Percentiles rank a stretch among this genome's conserved stretches.
These are phyloP conservation scores for Typhlomys cinereus DNA, from an alignment of 2,113 vertebrate genomes.

Conservation along the genomic window DNA sequence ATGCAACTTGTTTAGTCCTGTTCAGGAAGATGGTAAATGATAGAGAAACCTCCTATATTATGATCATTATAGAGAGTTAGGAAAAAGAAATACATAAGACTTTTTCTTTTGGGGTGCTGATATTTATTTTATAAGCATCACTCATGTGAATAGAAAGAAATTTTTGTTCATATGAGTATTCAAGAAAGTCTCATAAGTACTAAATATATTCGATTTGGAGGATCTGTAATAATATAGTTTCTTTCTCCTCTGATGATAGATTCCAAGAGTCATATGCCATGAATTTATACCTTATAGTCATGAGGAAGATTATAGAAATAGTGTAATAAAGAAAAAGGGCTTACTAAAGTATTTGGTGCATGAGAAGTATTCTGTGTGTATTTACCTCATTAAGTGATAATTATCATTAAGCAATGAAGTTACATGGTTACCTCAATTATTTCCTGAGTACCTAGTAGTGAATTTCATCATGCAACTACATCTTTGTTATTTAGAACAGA, in stretches of 20 bases:
- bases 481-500: not conserved
- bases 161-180: not conserved
- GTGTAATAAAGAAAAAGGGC: not conserved
- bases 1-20: not conserved
- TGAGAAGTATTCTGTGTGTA: not conserved
- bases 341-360: not conserved
- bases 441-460: not conserved
- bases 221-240: not conserved
- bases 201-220: not conserved
- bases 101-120: not conserved
- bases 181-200: not conserved
- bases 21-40: not conserved
- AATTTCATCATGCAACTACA: not conserved
- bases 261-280: not conserved
- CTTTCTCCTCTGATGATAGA: not conserved
- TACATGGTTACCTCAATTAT: not conserved
- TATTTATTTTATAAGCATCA: conserved; percentile 3
- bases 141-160: not conserved
- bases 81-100: not conserved
- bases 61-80: not conserved
- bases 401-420: conserved; percentile 26
- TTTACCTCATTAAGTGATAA: too few relatives aligned
- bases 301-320: not conserved
- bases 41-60: not conserved
- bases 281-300: not conserved